A percentile compares a stretch with the other conserved stretches of the same genome.
Conservation (phyloP, 2,888 invertebrate genomes). For the Andrena marginata region DNA sequence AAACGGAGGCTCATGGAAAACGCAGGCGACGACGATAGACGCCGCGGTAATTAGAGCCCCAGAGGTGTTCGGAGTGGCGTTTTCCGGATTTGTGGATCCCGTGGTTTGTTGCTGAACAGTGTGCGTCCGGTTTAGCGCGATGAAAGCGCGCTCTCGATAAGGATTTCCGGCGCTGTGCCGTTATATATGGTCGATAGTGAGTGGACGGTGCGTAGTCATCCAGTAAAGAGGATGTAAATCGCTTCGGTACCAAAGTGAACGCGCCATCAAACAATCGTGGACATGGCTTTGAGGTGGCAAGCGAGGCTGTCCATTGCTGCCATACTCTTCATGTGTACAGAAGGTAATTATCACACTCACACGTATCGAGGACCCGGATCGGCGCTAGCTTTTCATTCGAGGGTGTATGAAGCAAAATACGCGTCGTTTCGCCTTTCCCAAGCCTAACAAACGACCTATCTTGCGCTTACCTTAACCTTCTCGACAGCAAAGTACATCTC, state of each 20-base stretch:
- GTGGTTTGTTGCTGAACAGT: slow-evolving; percentile 11
- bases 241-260: slow-evolving; percentile 71
- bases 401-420: neutral
- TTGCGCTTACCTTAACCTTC: too few species aligned
- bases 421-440: neutral
- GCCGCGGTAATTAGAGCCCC: neutral
- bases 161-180: slow-evolving; percentile 41
- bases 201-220: slow-evolving; percentile 54
- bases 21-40: neutral
- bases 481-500: too few species aligned
- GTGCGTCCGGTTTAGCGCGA: slow-evolving; percentile 1
- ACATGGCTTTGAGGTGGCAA: slow-evolving; percentile 85
- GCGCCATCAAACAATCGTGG: slow-evolving; percentile 72
- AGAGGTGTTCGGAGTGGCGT: neutral
- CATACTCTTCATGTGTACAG: slow-evolving; percentile 84
- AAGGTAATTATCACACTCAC: slow-evolving; percentile 78
- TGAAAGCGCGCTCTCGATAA: slow-evolving; percentile 37
- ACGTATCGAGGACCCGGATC: neutral
- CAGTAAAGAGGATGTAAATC: slow-evolving; percentile 70
- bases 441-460: too few species aligned
- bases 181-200: slow-evolving; percentile 48
- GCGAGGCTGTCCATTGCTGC: slow-evolving; percentile 84
- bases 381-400: neutral
- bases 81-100: slow-evolving; percentile 1
- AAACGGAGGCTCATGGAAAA: slow-evolving; percentile 14